Percentiles rank a stretch among this genome's conserved stretches.
These are phyloP conservation scores for Cryptus armator DNA, from an alignment of 2,888 invertebrate genomes.

Conservation along the genomic window DNA sequence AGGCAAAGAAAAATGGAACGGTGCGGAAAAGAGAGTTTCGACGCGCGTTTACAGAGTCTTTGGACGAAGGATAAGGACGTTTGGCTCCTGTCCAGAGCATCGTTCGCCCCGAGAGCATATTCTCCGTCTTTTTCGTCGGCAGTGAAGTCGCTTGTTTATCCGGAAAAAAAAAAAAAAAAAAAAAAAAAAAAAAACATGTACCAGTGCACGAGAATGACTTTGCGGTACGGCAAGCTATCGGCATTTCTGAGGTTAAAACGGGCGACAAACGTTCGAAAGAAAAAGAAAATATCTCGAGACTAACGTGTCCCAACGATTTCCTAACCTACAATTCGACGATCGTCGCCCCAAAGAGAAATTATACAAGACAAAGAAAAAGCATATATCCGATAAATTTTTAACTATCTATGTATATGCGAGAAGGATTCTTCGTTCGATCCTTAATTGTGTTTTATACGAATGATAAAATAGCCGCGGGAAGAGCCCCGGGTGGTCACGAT, in stretches of 20 bases:
- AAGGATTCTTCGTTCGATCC: too few relatives aligned
- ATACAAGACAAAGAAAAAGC: too few relatives aligned
- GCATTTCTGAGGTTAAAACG: too few relatives aligned
- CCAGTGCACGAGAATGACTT: neutral
- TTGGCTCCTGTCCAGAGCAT: slow-evolving; percentile 57
- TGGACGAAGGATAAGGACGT: slow-evolving; percentile 52
- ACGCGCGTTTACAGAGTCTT: slow-evolving; percentile 40
- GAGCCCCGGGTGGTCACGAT: neutral
- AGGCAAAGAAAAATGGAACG: slow-evolving; percentile 18
- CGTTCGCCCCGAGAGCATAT: slow-evolving; percentile 15
- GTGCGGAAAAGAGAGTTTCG: slow-evolving; percentile 27
- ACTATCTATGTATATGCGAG: too few relatives aligned
- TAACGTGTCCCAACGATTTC: too few relatives aligned
- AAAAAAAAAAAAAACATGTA: neutral
- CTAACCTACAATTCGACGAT: too few relatives aligned
- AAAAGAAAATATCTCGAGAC: too few relatives aligned
- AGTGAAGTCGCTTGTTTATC: slow-evolving; percentile 32
- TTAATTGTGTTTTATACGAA: neutral
- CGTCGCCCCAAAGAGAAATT: too few relatives aligned
- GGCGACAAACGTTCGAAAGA: too few relatives aligned
- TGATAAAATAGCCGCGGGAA: neutral
- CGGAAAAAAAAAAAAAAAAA: slow-evolving; percentile 1
- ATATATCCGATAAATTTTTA: too few relatives aligned
- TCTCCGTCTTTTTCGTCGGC: slow-evolving; percentile 6
- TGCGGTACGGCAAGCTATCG: neutral